Percentiles rank a stretch among this genome's conserved stretches.
phyloP scores from a whole-genome alignment of 2,888 invertebrate species.

The Magallana nippona region DNA sequence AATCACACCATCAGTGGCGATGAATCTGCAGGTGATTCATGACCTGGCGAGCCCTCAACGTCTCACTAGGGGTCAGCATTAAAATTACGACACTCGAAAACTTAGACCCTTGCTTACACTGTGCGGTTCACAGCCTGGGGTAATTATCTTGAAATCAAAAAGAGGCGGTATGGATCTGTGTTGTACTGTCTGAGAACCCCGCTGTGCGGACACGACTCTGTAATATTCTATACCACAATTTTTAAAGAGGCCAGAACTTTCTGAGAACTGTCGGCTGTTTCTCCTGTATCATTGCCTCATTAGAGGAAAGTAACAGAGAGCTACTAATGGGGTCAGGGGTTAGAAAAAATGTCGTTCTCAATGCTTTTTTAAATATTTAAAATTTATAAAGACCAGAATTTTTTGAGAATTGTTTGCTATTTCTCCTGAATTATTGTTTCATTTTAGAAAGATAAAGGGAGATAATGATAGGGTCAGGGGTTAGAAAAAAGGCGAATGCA shows the following conservation, averaged over 20 bases:
- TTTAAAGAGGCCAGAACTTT: not conserved
- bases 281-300: not conserved
- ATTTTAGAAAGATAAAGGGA: no score
- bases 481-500: no score
- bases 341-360: no score
- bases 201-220: slow-evolving; percentile 25
- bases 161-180: not conserved
- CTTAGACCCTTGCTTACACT: not conserved
- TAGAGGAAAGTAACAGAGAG: not conserved
- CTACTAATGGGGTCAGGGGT: no score
- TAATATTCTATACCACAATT: slow-evolving; percentile 14
- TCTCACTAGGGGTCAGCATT: slow-evolving; percentile 20
- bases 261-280: not conserved
- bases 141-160: slow-evolving; percentile 27
- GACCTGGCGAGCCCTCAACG: slow-evolving; percentile 4
- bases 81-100: slow-evolving; percentile 25
- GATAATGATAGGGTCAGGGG: no score
- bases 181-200: not conserved
- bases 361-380: no score
- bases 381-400: no score
- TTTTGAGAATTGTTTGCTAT: no score
- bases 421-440: no score
- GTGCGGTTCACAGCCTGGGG: not conserved
- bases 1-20: slow-evolving; percentile 19
- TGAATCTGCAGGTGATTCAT: slow-evolving; percentile 30